phyloP scores from a whole-genome alignment of 1,140 invertebrate species.

The Dinoponera quadriceps region DNA sequence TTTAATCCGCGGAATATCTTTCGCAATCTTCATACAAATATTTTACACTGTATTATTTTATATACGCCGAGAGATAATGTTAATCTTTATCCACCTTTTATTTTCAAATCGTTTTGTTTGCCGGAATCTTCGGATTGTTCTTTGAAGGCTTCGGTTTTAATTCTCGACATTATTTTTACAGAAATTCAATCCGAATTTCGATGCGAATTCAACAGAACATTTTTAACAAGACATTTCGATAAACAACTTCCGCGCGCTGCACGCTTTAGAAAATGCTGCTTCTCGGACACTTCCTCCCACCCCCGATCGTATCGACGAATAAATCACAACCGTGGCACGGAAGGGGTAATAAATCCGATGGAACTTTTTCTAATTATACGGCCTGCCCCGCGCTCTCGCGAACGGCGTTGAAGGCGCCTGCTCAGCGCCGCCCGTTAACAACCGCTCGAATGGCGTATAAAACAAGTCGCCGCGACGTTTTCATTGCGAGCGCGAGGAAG shows the following conservation, averaged over 20 bases:
- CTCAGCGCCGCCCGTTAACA: slow-evolving; percentile 52
- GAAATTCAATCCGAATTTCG: too few relatives aligned
- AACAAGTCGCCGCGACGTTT: slow-evolving; percentile 54
- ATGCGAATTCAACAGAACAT: too few relatives aligned
- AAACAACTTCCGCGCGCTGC: background rate
- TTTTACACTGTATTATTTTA: background rate
- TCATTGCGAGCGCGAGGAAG: slow-evolving; percentile 32
- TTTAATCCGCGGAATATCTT: background rate
- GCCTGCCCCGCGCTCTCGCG: slow-evolving; percentile 11
- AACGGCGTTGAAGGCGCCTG: slow-evolving; percentile 40
- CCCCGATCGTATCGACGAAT: slow-evolving; percentile 43
- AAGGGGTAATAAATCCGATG: slow-evolving; percentile 51
- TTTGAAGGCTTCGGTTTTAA: background rate
- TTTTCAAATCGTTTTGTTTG: background rate
- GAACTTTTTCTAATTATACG: slow-evolving; percentile 55
- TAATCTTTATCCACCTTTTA: background rate
- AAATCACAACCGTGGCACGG: slow-evolving; percentile 48
- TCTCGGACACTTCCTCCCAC: background rate
- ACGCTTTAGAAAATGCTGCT: background rate
- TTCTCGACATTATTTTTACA: background rate
- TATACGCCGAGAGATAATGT: background rate
- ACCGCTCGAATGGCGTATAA: slow-evolving; percentile 52
- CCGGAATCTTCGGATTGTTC: background rate
- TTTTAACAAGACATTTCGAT: background rate
- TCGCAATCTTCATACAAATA: background rate